phyloP scores from a whole-genome alignment of 2,113 vertebrate species.

The Fulmarus glacialis region DNA sequence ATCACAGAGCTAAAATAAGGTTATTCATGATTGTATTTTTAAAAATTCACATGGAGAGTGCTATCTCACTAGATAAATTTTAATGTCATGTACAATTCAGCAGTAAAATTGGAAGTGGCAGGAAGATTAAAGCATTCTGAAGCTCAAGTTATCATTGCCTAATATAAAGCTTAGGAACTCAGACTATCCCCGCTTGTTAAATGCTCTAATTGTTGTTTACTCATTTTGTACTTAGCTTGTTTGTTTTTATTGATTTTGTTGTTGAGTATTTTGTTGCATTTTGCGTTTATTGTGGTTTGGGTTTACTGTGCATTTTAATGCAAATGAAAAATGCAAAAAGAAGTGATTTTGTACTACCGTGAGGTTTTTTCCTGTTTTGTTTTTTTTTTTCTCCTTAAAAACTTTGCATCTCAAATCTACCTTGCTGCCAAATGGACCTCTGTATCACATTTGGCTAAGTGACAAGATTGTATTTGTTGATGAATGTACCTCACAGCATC shows the following conservation, averaged over 20 bases:
- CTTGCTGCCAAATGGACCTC: background rate
- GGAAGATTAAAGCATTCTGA: background rate
- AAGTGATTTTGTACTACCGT: background rate
- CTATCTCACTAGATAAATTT: background rate
- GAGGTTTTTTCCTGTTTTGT: background rate
- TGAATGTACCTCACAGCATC: background rate
- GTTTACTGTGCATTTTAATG: slow-evolving; percentile 42
- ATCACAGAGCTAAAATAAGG: background rate
- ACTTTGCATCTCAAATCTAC: background rate
- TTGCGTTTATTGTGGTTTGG: background rate
- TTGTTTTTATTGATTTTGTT: slow-evolving; percentile 49
- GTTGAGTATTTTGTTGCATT: slow-evolving; percentile 39
- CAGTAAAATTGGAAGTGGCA: background rate
- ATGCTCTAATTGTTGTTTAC: slow-evolving; percentile 54
- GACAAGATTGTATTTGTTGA: background rate
- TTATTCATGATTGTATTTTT: background rate
- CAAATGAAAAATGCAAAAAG: background rate
- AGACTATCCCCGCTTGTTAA: slow-evolving; percentile 12
- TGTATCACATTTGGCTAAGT: background rate
- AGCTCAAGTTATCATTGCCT: background rate
- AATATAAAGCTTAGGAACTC: slow-evolving; percentile 13
- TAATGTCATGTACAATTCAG: background rate
- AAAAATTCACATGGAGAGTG: background rate
- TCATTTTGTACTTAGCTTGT: slow-evolving; percentile 25
- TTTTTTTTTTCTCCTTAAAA: background rate